Base-by-base conservation (phyloP, 2,888 invertebrate species). In the Cheilosia variabilis region DNA sequence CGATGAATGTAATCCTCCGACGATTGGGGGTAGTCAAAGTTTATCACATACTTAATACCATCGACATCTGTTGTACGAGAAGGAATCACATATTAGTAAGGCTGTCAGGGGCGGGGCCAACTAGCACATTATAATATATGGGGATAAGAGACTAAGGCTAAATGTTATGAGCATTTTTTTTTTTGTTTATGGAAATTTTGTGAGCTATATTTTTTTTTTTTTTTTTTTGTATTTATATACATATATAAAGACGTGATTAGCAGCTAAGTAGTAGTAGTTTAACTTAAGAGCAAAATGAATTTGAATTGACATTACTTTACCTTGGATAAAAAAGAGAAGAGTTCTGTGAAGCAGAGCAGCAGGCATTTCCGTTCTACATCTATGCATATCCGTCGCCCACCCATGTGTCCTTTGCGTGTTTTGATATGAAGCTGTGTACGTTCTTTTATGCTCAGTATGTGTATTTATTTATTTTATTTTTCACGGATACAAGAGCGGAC, bases 1-100 rank as follows among this genome's bases (percentile, higher is more conserved):
- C 98, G 95, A 93, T 98, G 98, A 90, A 98, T 97, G 92, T 98
- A 98, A 93, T 98, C 98, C 92, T 98, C 98, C 72, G 97, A 97
- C 81, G 97, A 97, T 92, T 97, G 97, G 75, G 98, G 98, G 93
- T 98, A 98, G 93, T 98, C 98, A 94, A 96, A 98, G 94, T 98
- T 98, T 92, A 98, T 97, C 88, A 98, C 98, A 93, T 96, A 98
- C 93, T 97, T 98, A 90, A 98, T 97, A 91, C 98, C 98, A 92
- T 98, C 97, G 91, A 98, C 98, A 95, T 98, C 98, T 98, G 94
- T 90, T 24, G 17, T 84, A 22, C 7, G 47, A 53, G 55, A 62
- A 79, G 52, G 79, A 45, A 31, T 31, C 79, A 79, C 83, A 84
- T 84, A 84, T 84, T 79, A 84, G 73, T 63, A 22, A 7, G 24